These are phyloP conservation scores for Borostomias antarcticus DNA, from an alignment of 2,797 vertebrate species.

Conservation along the genomic window DNA sequence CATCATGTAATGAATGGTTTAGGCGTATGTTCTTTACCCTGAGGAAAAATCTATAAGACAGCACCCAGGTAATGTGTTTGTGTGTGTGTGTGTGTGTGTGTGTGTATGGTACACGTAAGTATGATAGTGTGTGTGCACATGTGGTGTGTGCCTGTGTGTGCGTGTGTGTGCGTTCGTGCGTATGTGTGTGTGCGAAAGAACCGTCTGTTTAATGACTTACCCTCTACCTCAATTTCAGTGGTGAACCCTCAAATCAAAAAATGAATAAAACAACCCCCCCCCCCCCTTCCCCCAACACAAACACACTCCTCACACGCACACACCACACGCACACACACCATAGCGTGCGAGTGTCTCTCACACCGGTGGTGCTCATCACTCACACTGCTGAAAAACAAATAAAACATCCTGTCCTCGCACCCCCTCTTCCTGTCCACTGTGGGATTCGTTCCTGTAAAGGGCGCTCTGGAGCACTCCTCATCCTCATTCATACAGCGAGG, in stretches of 20 bases:
- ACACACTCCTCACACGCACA: too few relatives aligned
- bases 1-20: not conserved
- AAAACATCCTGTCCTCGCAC: constrained; percentile 18
- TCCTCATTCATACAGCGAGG: constrained; percentile 48
- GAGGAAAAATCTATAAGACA: not conserved
- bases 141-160: not conserved
- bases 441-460: not conserved
- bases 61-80: not conserved
- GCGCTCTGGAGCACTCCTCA: constrained; percentile 18
- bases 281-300: too few relatives aligned
- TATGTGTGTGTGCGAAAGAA: too few relatives aligned
- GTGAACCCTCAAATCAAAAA: too few relatives aligned
- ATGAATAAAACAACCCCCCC: too few relatives aligned
- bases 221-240: not conserved
- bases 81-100: constrained; percentile 28
- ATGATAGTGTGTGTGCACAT: not conserved
- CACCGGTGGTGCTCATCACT: constrained; percentile 14
- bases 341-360: constrained; percentile 2
- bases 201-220: too few relatives aligned
- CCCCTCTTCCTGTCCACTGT: constrained; percentile 1
- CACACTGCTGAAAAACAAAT: constrained; percentile 5
- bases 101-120: constrained; percentile 1
- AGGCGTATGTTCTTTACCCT: not conserved
- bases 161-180: not conserved
- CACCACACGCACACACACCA: not conserved